Percentiles rank a stretch among this genome's conserved stretches.
phyloP scores from a whole-genome alignment of 2,797 vertebrate species.

The Acomys russatus region DNA sequence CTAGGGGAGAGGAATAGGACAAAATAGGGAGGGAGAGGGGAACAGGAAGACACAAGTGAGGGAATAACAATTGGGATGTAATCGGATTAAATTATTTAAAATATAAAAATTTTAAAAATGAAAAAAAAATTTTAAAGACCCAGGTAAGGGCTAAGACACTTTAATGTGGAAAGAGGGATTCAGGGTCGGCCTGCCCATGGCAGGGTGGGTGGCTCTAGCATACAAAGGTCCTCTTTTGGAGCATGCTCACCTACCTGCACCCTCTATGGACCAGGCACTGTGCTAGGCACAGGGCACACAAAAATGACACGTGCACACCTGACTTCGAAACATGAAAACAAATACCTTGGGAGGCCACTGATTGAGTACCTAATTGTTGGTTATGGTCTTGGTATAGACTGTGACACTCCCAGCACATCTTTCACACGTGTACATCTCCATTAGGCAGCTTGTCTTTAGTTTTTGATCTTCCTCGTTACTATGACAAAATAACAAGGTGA shows the following conservation, averaged over 20 bases:
- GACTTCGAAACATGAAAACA: not conserved
- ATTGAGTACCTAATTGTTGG: rapidly evolving
- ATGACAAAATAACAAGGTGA: not conserved
- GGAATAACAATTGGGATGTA: no score
- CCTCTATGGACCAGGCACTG: not conserved
- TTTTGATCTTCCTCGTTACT: not conserved
- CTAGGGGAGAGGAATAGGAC: no score
- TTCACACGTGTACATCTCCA: not conserved
- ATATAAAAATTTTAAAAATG: no score
- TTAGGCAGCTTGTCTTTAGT: not conserved
- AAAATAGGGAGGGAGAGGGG: no score
- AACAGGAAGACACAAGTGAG: no score
- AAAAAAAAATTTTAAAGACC: no score
- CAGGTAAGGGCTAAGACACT: not conserved
- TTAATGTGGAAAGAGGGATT: not conserved
- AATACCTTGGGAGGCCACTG: rapidly evolving
- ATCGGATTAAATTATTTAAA: no score
- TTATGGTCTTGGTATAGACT: rapidly evolving
- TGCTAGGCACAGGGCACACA: rapidly evolving
- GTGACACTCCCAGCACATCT: no score
- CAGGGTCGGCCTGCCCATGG: not conserved
- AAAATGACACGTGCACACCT: rapidly evolving
- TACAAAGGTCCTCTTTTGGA: rapidly evolving
- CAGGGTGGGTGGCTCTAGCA: rapidly evolving
- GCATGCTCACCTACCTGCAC: not conserved